Evolutionary conservation across 64 coral and sea anemone genomes (phyloP).

Genomic region (Montipora capricornis): DNA sequence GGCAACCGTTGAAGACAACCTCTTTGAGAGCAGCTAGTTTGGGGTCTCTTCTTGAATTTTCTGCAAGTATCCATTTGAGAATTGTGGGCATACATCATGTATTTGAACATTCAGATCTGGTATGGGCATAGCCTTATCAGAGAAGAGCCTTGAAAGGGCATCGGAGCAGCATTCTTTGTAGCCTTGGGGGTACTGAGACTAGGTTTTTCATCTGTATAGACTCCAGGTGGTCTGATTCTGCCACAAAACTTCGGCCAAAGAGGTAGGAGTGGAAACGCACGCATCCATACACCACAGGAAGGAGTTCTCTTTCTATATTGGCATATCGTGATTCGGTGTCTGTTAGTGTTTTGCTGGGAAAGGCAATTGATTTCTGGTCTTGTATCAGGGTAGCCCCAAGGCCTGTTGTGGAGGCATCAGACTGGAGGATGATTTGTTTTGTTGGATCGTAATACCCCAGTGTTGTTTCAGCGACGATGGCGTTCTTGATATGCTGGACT

Average conservation of each 20-base stretch:
- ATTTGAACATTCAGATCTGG: conserved; percentile 61
- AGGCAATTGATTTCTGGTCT: conserved; percentile 43
- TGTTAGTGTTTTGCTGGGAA: conserved; percentile 14
- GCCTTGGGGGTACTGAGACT: conserved; percentile 18
- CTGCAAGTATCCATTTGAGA: conserved; percentile 35
- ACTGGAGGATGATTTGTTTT: not conserved
- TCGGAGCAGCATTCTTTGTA: conserved; percentile 63
- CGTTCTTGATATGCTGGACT: conserved; percentile 6
- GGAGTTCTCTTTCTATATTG: conserved; percentile 48
- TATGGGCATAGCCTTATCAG: conserved; percentile 29
- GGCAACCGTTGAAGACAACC: conserved; percentile 50
- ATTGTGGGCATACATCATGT: conserved; percentile 57
- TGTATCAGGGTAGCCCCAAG: conserved; percentile 21
- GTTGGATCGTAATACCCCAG: not conserved
- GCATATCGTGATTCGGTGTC: conserved; percentile 22
- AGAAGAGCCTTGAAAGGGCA: conserved; percentile 50
- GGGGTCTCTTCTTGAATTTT: conserved; percentile 22
- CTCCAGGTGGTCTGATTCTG: conserved; percentile 60
- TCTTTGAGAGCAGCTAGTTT: conserved; percentile 29
- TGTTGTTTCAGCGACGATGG: not conserved
- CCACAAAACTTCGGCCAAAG: conserved; percentile 32
- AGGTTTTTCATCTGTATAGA: conserved; percentile 20
- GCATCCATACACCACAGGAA: conserved; percentile 64
- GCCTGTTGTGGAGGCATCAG: not conserved
- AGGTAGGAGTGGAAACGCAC: conserved; percentile 59